Evolutionary conservation across 2,888 invertebrate species (phyloP).

Genomic region (Mechanitis mazaeus): DNA sequence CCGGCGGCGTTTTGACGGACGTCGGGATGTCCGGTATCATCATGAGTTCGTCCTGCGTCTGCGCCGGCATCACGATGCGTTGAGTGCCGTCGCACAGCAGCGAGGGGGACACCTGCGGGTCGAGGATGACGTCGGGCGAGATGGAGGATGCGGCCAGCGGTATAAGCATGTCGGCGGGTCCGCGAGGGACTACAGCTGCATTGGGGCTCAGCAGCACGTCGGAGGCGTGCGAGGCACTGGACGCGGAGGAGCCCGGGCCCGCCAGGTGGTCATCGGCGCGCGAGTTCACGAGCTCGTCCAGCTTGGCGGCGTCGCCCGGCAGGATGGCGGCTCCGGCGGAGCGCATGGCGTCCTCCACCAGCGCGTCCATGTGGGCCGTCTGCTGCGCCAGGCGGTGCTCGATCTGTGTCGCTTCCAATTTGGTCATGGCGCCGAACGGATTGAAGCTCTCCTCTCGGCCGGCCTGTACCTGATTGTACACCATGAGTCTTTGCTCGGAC

Average conservation of each 20-base stretch:
- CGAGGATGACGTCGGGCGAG: slow-evolving; percentile 78
- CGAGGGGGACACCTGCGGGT: slow-evolving; percentile 78
- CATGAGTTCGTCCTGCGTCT: slow-evolving; percentile 56
- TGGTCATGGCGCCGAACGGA: slow-evolving; percentile 60
- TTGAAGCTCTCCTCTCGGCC: slow-evolving; percentile 48
- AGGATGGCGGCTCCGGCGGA: slow-evolving; percentile 63
- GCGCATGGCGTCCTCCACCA: slow-evolving; percentile 68
- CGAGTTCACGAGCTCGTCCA: slow-evolving; percentile 78
- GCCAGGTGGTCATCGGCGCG: slow-evolving; percentile 60
- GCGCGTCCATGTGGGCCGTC: slow-evolving; percentile 67
- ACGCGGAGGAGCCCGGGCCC: slow-evolving; percentile 49
- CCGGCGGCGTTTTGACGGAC: slow-evolving; percentile 74
- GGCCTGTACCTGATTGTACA: slow-evolving; percentile 44
- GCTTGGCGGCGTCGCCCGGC: slow-evolving; percentile 64
- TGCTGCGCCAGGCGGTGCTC: slow-evolving; percentile 60
- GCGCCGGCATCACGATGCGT: slow-evolving; percentile 42
- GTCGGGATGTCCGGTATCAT: slow-evolving; percentile 61
- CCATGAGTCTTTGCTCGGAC: slow-evolving; percentile 46
- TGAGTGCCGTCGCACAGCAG: slow-evolving; percentile 62
- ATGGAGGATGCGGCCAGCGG: slow-evolving; percentile 53
- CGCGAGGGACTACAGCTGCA: slow-evolving; percentile 51
- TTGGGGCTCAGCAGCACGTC: slow-evolving; percentile 58
- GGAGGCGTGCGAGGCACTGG: slow-evolving; percentile 53
- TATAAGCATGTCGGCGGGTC: slow-evolving; percentile 52
- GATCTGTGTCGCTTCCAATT: slow-evolving; percentile 58